phyloP scores from a whole-genome alignment of 2,113 vertebrate species.

The Chunga burmeisteri region DNA sequence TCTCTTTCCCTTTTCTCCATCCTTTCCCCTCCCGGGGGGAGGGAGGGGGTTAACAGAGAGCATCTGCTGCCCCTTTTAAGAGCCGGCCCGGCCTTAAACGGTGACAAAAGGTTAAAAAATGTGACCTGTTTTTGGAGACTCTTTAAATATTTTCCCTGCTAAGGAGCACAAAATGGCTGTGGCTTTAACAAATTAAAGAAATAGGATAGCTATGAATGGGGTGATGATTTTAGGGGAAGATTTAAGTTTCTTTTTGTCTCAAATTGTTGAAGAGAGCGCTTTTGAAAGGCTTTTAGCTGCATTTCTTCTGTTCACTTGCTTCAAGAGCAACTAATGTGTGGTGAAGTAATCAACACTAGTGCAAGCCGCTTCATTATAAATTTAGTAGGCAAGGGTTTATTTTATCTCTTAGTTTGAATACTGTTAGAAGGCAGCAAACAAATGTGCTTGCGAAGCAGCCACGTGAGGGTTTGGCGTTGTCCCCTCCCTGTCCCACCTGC shows the following conservation, averaged over 20 bases:
- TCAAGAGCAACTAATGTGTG: neutral
- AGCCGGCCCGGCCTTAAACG: too few relatives aligned
- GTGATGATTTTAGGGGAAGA: neutral
- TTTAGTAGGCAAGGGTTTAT: neutral
- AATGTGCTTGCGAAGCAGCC: neutral
- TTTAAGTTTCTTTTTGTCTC: neutral
- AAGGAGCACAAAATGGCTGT: neutral
- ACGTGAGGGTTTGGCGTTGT: neutral
- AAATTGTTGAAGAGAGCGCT: neutral
- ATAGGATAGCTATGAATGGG: neutral
- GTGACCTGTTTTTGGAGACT: neutral
- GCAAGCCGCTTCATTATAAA: neutral
- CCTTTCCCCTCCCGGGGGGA: too few relatives aligned
- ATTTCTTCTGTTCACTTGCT: neutral
- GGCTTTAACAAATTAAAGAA: neutral
- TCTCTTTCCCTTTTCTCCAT: too few relatives aligned
- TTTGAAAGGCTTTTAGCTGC: neutral
- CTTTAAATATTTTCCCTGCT: neutral
- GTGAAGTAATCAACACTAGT: neutral
- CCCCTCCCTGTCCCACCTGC: accelerated
- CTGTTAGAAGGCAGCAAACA: neutral
- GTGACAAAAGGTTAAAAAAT: neutral
- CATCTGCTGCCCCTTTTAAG: too few relatives aligned
- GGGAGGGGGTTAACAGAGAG: too few relatives aligned
- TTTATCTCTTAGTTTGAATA: neutral